A percentile compares a stretch with the other conserved stretches of the same genome.
These are phyloP conservation scores for Oreochromis spilurus DNA, from an alignment of 2,113 vertebrate genomes.

Conservation along the genomic window DNA sequence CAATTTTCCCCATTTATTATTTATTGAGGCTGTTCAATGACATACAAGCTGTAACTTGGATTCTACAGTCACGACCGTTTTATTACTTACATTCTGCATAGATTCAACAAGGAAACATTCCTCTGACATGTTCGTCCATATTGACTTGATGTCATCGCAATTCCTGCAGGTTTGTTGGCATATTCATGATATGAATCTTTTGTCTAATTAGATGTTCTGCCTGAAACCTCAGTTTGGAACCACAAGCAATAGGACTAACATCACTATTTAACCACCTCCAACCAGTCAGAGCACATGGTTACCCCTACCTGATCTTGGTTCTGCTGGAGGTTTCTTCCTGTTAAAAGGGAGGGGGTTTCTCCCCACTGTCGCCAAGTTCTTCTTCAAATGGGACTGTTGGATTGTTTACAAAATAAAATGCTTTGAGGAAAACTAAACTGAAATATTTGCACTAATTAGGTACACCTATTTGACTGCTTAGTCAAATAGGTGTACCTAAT, in stretches of 20 bases:
- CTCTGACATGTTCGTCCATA: neutral
- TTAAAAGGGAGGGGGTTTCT: fast-evolving
- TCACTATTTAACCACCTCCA: neutral
- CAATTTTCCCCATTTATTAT: neutral
- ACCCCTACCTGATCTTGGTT: neutral
- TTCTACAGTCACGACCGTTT: neutral
- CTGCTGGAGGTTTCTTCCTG: neutral
- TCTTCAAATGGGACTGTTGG: neutral
- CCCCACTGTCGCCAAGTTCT: too few species aligned
- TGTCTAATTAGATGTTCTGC: neutral
- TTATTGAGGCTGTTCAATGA: neutral
- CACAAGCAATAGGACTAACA: neutral
- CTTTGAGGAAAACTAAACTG: neutral
- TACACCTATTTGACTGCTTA: neutral
- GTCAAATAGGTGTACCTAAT: neutral
- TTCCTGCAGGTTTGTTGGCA: neutral
- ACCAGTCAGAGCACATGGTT: neutral
- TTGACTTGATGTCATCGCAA: neutral
- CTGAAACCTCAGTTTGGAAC: neutral
- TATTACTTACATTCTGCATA: neutral
- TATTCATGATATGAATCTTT: neutral
- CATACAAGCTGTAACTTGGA: neutral
- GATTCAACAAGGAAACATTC: neutral
- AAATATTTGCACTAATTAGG: too few species aligned
- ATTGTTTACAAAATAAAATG: neutral